These are phyloP conservation scores for Setophaga kirtlandii DNA, from an alignment of 2,113 vertebrate genomes.

Conservation along the genomic window DNA sequence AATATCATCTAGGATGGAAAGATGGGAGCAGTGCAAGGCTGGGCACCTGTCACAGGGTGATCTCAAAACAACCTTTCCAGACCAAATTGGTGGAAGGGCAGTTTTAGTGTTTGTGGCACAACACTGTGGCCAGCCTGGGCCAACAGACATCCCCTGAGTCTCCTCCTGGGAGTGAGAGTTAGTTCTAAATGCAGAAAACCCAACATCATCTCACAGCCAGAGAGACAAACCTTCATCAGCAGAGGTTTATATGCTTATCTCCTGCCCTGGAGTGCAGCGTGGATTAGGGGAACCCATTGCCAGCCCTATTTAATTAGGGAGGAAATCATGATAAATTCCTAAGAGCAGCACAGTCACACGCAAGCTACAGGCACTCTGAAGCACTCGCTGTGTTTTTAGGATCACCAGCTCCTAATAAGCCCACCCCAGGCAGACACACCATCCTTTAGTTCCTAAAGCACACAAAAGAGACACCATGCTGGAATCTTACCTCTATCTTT, in stretches of 20 bases:
- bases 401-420: conserved; percentile 27
- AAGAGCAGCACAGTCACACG: not conserved
- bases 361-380: conserved; percentile 27
- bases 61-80: not conserved
- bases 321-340: conserved; percentile 14
- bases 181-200: not conserved
- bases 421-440: conserved; percentile 17
- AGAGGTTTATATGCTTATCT: not conserved
- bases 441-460: conserved; percentile 24
- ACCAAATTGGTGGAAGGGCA: not conserved
- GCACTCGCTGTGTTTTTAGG: conserved; percentile 17
- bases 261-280: not conserved
- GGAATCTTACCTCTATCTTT: conserved; percentile 74
- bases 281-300: not conserved
- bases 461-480: conserved; percentile 51
- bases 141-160: not conserved
- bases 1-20: not conserved
- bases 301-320: conserved; percentile 21
- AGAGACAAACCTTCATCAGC: not conserved
- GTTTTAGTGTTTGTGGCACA: not conserved
- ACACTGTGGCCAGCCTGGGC: not conserved
- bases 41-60: not conserved
- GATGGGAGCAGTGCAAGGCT: not conserved
- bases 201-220: not conserved
- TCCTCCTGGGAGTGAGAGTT: not conserved